Evolutionary conservation across 2,888 invertebrate species (phyloP).

Genomic region (Diloba caeruleocephala): DNA sequence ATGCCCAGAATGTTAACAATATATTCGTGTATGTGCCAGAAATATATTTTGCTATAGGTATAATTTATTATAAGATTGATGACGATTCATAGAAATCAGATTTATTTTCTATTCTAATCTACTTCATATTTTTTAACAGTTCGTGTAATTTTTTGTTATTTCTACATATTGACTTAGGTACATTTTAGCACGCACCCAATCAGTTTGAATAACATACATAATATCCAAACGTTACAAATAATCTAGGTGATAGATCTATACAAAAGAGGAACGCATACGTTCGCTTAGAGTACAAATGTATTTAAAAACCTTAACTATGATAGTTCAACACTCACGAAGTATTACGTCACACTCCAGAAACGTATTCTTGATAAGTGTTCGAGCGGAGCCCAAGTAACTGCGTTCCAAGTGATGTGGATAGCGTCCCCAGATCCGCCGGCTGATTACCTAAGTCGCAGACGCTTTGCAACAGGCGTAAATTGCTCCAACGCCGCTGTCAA

Average conservation of each 20-base stretch:
- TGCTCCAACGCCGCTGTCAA: too few species aligned
- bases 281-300: constrained; percentile 1
- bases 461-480: too few species aligned
- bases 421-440: neutral
- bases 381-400: neutral
- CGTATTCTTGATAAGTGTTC: neutral
- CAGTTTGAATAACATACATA: constrained; percentile 5
- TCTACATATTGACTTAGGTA: constrained; percentile 37
- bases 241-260: constrained; percentile 11
- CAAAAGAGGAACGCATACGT: constrained; percentile 2
- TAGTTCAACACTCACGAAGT: constrained; percentile 26
- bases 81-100: too few species aligned
- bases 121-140: neutral
- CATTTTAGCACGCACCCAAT: constrained; percentile 41
- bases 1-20: too few species aligned
- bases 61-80: too few species aligned
- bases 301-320: constrained; percentile 18
- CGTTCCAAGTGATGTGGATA: too few species aligned
- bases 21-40: too few species aligned
- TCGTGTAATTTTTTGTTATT: constrained; percentile 6
- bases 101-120: neutral
- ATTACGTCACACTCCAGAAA: constrained; percentile 10
- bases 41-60: too few species aligned
- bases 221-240: neutral
- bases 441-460: too few species aligned